Conservation (phyloP, 2,888 invertebrate species). For the Neocrepidodera transversa region DNA sequence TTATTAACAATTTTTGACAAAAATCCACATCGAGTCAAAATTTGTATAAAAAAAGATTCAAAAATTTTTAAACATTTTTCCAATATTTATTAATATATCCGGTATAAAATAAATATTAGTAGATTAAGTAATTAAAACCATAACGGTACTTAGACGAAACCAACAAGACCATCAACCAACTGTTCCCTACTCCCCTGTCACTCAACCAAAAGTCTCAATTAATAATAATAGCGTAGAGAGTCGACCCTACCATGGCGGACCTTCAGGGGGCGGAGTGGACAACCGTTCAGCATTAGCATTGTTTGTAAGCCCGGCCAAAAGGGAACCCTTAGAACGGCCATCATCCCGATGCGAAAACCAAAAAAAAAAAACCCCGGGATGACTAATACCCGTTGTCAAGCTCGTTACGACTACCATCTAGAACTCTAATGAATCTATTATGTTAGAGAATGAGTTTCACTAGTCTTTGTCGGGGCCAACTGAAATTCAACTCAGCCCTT, state of each 20-base stretch:
- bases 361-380: conserved; percentile 52
- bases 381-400: conserved; percentile 57
- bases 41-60: no score
- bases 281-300: conserved; percentile 52
- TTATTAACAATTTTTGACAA: no score
- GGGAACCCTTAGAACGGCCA: conserved; percentile 40
- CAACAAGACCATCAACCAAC: conserved; percentile 14
- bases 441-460: conserved; percentile 50
- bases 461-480: conserved; percentile 24
- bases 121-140: neutral
- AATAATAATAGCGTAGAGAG: conserved; percentile 48
- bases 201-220: conserved; percentile 48
- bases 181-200: conserved; percentile 28
- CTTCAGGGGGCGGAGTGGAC: conserved; percentile 50
- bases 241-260: conserved; percentile 46
- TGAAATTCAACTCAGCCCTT: neutral
- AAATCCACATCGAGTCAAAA: no score
- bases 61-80: no score
- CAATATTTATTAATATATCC: no score
- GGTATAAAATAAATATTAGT: no score
- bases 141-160: neutral
- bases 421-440: conserved; percentile 59
- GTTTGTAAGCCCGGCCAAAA: conserved; percentile 37
- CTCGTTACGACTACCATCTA: conserved; percentile 54
- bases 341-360: conserved; percentile 51